A percentile compares a stretch with the other conserved stretches of the same genome.
These are phyloP conservation scores for Xestia c-nigrum DNA, from an alignment of 2,888 invertebrate genomes.

Conservation along the genomic window DNA sequence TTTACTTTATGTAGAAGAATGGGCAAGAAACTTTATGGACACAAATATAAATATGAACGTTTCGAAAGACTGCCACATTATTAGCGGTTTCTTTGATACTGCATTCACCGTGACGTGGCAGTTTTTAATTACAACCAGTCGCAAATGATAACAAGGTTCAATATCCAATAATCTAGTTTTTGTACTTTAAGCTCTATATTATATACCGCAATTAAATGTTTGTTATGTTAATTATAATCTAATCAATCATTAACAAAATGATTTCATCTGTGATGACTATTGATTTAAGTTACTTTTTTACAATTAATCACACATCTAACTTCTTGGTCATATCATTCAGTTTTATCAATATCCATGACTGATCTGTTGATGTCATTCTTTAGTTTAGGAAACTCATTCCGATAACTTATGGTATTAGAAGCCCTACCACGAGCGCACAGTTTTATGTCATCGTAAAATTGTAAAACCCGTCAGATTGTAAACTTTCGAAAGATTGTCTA, in stretches of 20 bases:
- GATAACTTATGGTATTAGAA: background rate
- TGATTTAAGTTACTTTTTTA: background rate
- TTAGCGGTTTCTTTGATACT: no score
- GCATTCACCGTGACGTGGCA: background rate
- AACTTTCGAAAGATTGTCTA: no score
- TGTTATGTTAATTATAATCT: conserved; percentile 6
- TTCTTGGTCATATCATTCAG: background rate
- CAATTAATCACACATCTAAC: background rate
- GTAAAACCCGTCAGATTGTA: no score
- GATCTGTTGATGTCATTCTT: background rate
- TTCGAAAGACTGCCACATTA: no score
- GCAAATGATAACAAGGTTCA: background rate
- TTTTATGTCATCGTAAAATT: no score
- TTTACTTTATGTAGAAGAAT: no score
- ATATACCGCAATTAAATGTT: background rate
- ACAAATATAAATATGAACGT: no score
- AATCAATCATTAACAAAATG: background rate
- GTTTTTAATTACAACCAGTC: background rate
- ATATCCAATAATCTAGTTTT: background rate
- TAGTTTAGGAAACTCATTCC: background rate
- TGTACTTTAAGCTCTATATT: background rate
- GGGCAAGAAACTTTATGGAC: no score
- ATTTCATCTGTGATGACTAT: conserved; percentile 3
- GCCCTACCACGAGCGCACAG: no score
- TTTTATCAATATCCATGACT: conserved; percentile 1